phyloP scores from a whole-genome alignment of 2,113 vertebrate species.

The Gobiocypris rarus region DNA sequence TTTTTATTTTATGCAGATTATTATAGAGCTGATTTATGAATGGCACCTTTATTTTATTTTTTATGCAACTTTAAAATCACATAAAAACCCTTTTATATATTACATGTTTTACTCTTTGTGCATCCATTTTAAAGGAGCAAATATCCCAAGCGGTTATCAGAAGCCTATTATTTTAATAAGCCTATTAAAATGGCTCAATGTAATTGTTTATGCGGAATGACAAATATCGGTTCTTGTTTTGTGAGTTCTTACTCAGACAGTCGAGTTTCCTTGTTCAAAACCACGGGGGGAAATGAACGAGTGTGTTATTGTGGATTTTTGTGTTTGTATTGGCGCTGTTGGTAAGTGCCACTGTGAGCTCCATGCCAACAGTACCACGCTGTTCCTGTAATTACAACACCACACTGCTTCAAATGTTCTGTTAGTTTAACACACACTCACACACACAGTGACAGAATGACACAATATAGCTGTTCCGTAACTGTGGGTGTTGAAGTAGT shows the following conservation, averaged over 20 bases:
- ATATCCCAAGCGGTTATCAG: not conserved
- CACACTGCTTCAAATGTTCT: conserved; percentile 28
- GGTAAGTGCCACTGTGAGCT: conserved; percentile 19
- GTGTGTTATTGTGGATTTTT: conserved; percentile 17
- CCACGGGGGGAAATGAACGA: not conserved
- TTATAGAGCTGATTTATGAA: not conserved
- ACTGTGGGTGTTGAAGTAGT: not conserved
- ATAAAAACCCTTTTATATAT: not conserved
- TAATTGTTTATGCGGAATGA: not conserved
- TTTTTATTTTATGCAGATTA: too few relatives aligned
- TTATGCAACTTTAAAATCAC: not conserved
- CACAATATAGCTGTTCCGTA: not conserved
- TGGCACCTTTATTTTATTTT: not conserved
- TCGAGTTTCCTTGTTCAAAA: conserved; percentile 7
- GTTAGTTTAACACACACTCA: conserved; percentile 23
- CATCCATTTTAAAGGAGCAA: not conserved
- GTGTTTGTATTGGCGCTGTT: conserved; percentile 33
- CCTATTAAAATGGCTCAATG: not conserved
- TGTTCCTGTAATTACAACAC: conserved; percentile 30
- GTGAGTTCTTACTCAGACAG: not conserved
- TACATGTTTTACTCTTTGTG: not conserved
- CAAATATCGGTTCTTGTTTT: not conserved
- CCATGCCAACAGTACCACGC: conserved; percentile 14
- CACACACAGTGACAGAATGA: conserved; percentile 18
- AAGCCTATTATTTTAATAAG: not conserved